Evolutionary conservation across 1,140 invertebrate species (phyloP), one percentile per base, ranked within the genome.

Genomic region (Portunus trituberculatus): DNA sequence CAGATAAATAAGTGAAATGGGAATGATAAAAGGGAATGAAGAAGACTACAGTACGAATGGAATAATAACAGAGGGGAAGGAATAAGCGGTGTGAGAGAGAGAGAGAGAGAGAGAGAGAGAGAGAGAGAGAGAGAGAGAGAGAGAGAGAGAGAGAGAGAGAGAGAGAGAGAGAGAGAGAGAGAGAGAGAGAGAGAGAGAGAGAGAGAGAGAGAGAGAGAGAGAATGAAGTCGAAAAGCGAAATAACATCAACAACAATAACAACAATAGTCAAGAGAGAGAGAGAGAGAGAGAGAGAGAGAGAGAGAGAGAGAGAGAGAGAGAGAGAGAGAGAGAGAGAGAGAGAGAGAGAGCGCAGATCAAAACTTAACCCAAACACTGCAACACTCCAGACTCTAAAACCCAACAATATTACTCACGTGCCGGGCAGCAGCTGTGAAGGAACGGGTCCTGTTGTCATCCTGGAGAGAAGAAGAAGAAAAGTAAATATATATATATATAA

Each of bases 311-410:
- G 83, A 48, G 39, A 48, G 82, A 84, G 39, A 83, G 39, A 84
- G 76, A 93, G 76, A 93, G 76, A 93, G 83, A 59, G 84, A 59
- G 45, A 87, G 92, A 86, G 92, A 87, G 48, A 25, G 46, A 59
- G 83, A 48, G 39, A 48, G 25, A 28, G 45, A 16, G 20, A 91
- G 28, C 4, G 28, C 29, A 87, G 76, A 1, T 29, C 76, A 39
- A 39, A 39, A 39, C 39, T 31, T 59, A 25, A 31, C 76, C 31
- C 59, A 83, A 82, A 82, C 91, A 92, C 31, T 92, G 91, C 82
- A 92, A 83, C 67, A 82, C 84, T 92, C 32, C 76, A 82, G 91
- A 92, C 82, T 92, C 84, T 83, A 6, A 39, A 39, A n/a, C n/a
- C n/a, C 39, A 2, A 39, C 39, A 39, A 1, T 39, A 39, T 39